Percentiles rank a stretch among this genome's conserved stretches.
phyloP scores from a whole-genome alignment of 2,888 invertebrate genomes.

The Agrenia bidenticulata region DNA sequence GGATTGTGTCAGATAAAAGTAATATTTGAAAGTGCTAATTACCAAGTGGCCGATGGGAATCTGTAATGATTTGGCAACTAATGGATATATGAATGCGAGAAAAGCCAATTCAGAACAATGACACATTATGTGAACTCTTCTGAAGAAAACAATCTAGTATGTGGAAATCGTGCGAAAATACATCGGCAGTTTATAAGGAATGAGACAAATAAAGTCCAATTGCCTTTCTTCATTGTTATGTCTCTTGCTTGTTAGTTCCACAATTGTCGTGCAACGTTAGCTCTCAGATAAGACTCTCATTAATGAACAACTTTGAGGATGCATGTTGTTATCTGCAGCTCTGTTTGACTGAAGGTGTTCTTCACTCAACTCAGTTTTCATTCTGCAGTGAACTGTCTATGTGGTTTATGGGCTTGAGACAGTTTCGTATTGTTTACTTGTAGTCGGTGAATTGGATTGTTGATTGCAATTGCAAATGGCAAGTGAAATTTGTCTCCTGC shows the following conservation, averaged over 20 bases:
- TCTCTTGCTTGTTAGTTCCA: conserved; percentile 14
- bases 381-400: conserved; percentile 14
- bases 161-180: conserved; percentile 37
- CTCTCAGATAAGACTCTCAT: conserved; percentile 6
- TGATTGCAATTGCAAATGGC: too few relatives aligned
- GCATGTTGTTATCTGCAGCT: conserved; percentile 1
- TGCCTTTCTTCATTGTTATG: conserved; percentile 27
- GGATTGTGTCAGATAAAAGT: too few relatives aligned
- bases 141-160: conserved; percentile 24
- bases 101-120: conserved; percentile 19
- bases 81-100: background rate
- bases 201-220: conserved; percentile 28
- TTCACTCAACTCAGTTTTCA: conserved; percentile 1
- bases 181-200: conserved; percentile 22
- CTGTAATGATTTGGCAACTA: background rate
- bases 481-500: too few relatives aligned
- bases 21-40: too few relatives aligned
- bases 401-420: too few relatives aligned
- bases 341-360: too few relatives aligned
- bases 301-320: conserved; percentile 1
- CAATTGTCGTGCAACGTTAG: conserved; percentile 11
- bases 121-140: conserved; percentile 13
- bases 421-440: too few relatives aligned
- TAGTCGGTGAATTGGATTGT: too few relatives aligned
- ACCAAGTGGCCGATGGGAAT: background rate